These are phyloP conservation scores for Helostoma temminkii DNA, from an alignment of 2,797 vertebrate species.

Conservation along the genomic window DNA sequence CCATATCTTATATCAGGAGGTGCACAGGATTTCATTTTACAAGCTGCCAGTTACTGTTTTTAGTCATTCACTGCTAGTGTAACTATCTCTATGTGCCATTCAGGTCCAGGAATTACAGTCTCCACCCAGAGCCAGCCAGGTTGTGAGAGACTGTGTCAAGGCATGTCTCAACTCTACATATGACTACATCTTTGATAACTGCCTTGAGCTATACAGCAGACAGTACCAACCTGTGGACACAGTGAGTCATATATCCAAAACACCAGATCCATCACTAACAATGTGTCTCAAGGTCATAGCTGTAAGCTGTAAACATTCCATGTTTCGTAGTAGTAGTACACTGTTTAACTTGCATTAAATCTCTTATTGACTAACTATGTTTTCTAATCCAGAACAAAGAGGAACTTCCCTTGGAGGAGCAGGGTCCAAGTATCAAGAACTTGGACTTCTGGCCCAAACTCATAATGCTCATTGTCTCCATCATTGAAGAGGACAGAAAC, in stretches of 20 bases:
- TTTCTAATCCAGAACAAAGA: constrained; percentile 86
- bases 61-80: constrained; percentile 1
- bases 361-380: constrained; percentile 3
- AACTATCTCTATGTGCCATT: constrained; percentile 33
- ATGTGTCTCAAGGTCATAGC: not conserved
- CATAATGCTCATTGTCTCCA: constrained; percentile 98
- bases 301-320: not conserved
- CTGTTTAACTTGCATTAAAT: constrained; percentile 49
- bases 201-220: constrained; percentile 94
- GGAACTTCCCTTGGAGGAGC: constrained; percentile 92
- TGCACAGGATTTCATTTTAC: not conserved
- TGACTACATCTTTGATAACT: constrained; percentile 99
- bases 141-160: constrained; percentile 97
- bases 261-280: not conserved
- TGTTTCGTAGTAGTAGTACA: not conserved
- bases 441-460: constrained; percentile 99
- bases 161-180: constrained; percentile 99
- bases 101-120: constrained; percentile 99
- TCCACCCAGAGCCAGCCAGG: constrained; percentile 97
- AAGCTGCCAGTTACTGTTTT: not conserved
- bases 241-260: constrained; percentile 76
- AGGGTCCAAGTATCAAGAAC: constrained; percentile 95
- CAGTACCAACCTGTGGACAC: constrained; percentile 92
- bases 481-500: constrained; percentile 98
- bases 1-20: not conserved